Evolutionary conservation across 2,888 invertebrate species (phyloP).

Genomic region (Himalopsyche tibetana): DNA sequence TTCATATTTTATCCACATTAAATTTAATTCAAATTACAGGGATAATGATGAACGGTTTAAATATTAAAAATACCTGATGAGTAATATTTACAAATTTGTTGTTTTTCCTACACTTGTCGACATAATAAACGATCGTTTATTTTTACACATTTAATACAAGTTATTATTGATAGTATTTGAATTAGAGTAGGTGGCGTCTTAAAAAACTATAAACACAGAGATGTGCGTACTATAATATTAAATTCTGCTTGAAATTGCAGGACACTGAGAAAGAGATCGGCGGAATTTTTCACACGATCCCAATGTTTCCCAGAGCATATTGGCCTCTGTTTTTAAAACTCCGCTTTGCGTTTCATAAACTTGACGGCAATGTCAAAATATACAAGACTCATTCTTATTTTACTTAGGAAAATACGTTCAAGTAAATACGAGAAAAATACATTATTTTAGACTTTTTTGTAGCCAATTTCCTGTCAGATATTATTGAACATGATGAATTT

Average conservation of each 20-base stretch:
- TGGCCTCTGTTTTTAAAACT: conserved; percentile 14
- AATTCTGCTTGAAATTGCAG: conserved; percentile 13
- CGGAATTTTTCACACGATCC: conserved; percentile 29
- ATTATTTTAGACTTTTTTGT: too few relatives aligned
- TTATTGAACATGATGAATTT: too few relatives aligned
- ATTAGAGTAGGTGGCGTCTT: background rate
- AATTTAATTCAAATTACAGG: too few relatives aligned
- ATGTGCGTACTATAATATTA: background rate
- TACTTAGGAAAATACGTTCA: too few relatives aligned
- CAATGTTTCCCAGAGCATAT: background rate
- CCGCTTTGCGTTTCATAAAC: conserved; percentile 6
- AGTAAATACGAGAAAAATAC: too few relatives aligned
- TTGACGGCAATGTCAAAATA: conserved; percentile 16
- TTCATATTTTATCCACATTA: too few relatives aligned
- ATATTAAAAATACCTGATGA: too few relatives aligned
- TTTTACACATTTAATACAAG: background rate
- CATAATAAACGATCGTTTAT: background rate
- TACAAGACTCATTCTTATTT: background rate
- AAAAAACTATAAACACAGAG: background rate
- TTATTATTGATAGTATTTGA: background rate
- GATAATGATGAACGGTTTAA: too few relatives aligned
- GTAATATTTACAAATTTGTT: too few relatives aligned
- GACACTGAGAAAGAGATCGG: conserved; percentile 5
- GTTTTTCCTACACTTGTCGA: background rate
- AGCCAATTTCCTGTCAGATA: too few relatives aligned